Conservation (phyloP, 2,888 invertebrate genomes). For the Polydrusus cervinus region DNA sequence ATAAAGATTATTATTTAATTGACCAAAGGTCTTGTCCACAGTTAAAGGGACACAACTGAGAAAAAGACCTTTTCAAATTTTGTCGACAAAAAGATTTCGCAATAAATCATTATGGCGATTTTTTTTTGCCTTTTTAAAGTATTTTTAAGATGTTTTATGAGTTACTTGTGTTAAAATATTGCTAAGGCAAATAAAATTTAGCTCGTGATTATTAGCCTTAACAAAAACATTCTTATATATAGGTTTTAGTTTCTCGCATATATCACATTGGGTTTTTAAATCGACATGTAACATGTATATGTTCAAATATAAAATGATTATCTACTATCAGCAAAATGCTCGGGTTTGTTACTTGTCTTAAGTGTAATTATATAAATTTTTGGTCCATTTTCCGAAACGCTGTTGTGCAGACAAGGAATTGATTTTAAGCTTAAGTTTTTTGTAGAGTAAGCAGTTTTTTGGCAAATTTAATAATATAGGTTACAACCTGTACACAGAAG, state of each 20-base stretch:
- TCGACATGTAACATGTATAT: constrained; percentile 3
- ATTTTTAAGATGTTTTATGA: neutral
- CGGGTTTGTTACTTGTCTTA: neutral
- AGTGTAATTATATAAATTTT: neutral
- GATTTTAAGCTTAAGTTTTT: constrained; percentile 6
- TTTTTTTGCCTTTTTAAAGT: neutral
- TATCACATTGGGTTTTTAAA: neutral
- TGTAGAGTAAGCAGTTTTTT: neutral
- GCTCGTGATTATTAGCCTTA: constrained; percentile 44
- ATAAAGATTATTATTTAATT: constrained; percentile 17
- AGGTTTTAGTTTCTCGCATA: neutral
- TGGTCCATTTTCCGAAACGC: neutral
- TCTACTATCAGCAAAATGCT: constrained; percentile 42
- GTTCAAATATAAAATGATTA: neutral
- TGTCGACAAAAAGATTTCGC: constrained; percentile 1
- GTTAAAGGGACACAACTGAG: constrained; percentile 47
- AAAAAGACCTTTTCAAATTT: constrained; percentile 37
- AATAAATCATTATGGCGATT: neutral
- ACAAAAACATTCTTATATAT: constrained; percentile 4
- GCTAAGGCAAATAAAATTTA: constrained; percentile 36
- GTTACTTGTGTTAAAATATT: neutral
- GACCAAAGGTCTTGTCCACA: constrained; percentile 41
- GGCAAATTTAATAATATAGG: no score
- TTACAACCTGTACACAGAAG: no score
- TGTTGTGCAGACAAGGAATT: constrained; percentile 24